Percentiles rank a stretch among this genome's conserved stretches.
Conservation (phyloP, 2,113 vertebrate genomes). For the Uria aalge region DNA sequence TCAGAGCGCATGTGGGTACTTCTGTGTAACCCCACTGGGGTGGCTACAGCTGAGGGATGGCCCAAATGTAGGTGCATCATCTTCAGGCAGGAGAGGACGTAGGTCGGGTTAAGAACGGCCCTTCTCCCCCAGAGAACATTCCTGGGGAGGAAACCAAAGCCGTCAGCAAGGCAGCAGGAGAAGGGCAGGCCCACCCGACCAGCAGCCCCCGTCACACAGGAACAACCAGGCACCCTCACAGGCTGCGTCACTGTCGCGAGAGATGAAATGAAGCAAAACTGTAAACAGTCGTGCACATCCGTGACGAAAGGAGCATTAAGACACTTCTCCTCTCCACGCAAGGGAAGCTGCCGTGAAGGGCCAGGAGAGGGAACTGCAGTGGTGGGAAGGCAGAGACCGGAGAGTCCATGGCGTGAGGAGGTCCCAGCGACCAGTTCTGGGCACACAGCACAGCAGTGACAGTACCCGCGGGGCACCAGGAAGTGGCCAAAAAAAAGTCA, state of each 20-base stretch:
- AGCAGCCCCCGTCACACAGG: background rate
- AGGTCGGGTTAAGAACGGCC: background rate
- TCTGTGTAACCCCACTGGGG: rapidly evolving
- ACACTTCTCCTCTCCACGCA: background rate
- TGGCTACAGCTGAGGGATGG: too few relatives aligned
- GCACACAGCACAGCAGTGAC: background rate
- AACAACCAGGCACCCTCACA: background rate
- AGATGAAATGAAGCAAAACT: background rate
- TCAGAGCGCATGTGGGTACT: background rate
- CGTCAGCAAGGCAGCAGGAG: background rate
- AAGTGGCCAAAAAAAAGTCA: background rate
- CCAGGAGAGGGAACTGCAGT: background rate
- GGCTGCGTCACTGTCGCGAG: rapidly evolving
- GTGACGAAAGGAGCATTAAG: background rate
- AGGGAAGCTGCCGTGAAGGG: background rate
- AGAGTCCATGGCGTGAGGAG: background rate
- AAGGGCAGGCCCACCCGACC: background rate
- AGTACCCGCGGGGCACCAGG: background rate
- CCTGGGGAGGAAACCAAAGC: background rate
- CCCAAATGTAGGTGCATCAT: rapidly evolving
- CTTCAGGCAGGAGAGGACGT: background rate
- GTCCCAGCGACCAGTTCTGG: background rate
- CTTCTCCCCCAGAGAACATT: background rate
- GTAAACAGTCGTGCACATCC: rapidly evolving
- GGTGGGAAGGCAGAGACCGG: background rate